phyloP scores from a whole-genome alignment of 2,113 vertebrate species.

The Lichenostomus cassidix region DNA sequence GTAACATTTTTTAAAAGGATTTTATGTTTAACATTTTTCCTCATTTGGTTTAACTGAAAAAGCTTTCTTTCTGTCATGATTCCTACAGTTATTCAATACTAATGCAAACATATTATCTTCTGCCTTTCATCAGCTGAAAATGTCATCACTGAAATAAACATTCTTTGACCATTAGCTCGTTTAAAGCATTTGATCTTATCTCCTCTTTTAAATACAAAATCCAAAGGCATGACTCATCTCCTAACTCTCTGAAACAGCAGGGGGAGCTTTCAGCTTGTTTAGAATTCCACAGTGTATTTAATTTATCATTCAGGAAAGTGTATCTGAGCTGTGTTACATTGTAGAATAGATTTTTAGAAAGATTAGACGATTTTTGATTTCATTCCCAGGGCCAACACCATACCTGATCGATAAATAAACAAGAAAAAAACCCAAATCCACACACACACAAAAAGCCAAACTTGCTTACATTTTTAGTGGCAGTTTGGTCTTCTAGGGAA shows the following conservation, averaged over 20 bases:
- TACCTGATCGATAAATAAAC: neutral
- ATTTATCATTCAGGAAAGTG: neutral
- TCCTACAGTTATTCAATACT: neutral
- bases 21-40: neutral
- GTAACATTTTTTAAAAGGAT: neutral
- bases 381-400: neutral
- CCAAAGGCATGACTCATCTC: neutral
- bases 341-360: conserved; percentile 16
- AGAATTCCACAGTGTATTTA: neutral
- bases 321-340: neutral
- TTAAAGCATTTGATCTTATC: neutral
- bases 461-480: neutral
- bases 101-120: neutral
- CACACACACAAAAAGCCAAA: neutral
- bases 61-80: neutral
- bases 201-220: neutral
- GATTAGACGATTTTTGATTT: neutral
- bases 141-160: neutral
- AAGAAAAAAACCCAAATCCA: neutral
- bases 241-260: conserved; percentile 37
- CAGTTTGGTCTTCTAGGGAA: neutral
- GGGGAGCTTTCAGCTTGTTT: conserved; percentile 47
- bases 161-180: neutral
- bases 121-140: neutral
- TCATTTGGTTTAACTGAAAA: neutral